Percentiles rank a stretch among this genome's conserved stretches.
These are phyloP conservation scores for Ammospiza maritima DNA, from an alignment of 2,797 vertebrate genomes.

Conservation along the genomic window DNA sequence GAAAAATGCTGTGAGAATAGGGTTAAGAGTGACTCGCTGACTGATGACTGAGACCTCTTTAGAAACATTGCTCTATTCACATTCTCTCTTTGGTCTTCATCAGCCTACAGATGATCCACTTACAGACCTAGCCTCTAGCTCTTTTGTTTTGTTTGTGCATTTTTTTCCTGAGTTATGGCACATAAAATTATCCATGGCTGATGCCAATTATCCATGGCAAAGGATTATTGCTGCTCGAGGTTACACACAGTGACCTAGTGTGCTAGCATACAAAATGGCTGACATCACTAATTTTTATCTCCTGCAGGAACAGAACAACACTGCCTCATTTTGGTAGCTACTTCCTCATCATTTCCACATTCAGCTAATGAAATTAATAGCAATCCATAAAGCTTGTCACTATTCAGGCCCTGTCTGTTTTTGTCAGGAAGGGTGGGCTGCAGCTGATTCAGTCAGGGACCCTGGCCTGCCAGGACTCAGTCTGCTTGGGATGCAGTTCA, in stretches of 20 bases:
- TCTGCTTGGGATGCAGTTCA: neutral
- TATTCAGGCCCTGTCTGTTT: neutral
- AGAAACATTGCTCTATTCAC: neutral
- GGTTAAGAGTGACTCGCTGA: neutral
- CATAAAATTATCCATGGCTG: neutral
- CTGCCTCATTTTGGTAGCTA: neutral
- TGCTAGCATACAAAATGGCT: neutral
- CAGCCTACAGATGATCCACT: neutral
- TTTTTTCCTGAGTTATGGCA: neutral
- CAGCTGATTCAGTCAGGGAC: rapidly evolving
- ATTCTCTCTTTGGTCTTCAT: neutral
- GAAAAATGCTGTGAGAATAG: neutral
- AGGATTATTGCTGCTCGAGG: neutral
- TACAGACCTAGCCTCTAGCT: neutral
- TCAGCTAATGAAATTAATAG: neutral
- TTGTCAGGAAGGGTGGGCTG: neutral
- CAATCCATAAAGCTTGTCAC: neutral
- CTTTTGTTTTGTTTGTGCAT: neutral
- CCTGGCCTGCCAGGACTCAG: rapidly evolving
- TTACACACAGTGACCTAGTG: neutral
- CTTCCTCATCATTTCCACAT: neutral
- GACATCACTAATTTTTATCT: neutral
- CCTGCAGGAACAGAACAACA: neutral
- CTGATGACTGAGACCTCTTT: neutral
- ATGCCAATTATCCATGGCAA: neutral